Evolutionary conservation across 2,113 vertebrate genomes (phyloP).

Genomic region (Crotalus tigris): DNA sequence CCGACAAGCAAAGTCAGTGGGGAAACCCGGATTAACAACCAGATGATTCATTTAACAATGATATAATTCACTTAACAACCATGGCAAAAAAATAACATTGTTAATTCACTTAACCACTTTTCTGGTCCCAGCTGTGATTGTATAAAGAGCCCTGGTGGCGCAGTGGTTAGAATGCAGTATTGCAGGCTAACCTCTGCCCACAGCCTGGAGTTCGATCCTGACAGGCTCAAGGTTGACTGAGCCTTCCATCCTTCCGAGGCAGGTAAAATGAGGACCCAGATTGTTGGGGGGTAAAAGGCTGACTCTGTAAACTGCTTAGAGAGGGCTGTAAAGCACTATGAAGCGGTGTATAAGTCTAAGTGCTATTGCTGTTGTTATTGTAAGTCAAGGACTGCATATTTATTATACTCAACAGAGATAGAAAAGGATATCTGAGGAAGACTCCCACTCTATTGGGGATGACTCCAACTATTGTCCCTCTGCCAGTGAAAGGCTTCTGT

Average conservation of each 20-base stretch:
- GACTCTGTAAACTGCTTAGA: no score
- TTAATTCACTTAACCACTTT: neutral
- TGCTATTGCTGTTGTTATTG: no score
- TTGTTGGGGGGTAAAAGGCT: no score
- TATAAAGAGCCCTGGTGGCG: neutral
- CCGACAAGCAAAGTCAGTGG: neutral
- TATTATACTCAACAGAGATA: neutral
- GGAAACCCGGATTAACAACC: neutral
- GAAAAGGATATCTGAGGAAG: neutral
- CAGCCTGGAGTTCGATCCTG: neutral
- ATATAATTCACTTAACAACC: neutral
- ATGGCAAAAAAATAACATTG: neutral
- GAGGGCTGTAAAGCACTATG: no score
- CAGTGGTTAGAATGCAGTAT: neutral
- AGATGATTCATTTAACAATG: neutral
- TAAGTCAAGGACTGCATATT: neutral
- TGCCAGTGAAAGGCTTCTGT: neutral
- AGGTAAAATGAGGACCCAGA: no score
- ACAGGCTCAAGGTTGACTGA: neutral
- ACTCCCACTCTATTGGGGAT: neutral
- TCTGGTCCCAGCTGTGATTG: neutral
- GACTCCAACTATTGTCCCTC: neutral
- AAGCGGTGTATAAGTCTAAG: no score
- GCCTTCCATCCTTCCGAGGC: neutral
- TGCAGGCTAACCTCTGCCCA: neutral